These are phyloP conservation scores for Fulica atra DNA, from an alignment of 2,113 vertebrate genomes.

Conservation along the genomic window DNA sequence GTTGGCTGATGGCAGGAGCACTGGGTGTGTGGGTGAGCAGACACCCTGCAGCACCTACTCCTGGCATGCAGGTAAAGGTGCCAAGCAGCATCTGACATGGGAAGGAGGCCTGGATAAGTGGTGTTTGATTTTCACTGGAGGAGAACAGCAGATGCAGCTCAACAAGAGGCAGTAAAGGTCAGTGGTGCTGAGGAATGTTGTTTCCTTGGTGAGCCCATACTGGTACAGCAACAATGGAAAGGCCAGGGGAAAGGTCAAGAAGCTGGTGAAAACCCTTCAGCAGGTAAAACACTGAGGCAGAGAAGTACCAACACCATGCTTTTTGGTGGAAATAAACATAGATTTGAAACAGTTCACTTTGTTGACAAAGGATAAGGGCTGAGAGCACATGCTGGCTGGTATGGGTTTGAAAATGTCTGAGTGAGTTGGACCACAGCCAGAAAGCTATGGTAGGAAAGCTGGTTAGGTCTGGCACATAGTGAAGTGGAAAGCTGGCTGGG, in stretches of 20 bases:
- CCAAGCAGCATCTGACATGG: neutral
- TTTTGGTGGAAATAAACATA: neutral
- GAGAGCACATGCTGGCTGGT: neutral
- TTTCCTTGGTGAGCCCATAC: neutral
- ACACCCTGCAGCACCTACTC: neutral
- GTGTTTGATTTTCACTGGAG: neutral
- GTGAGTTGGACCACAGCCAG: neutral
- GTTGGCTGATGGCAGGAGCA: neutral
- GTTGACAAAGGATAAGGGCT: neutral
- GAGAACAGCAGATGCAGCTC: neutral
- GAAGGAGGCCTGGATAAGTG: neutral
- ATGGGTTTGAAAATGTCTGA: neutral
- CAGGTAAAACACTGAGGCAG: neutral
- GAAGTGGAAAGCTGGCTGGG: neutral
- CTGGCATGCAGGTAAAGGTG: rapidly evolving
- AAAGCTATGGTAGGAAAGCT: neutral
- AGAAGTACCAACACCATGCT: neutral
- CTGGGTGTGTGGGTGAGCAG: neutral
- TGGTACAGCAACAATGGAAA: neutral
- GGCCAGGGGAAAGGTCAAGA: neutral
- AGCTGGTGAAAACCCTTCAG: neutral
- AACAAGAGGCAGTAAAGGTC: neutral
- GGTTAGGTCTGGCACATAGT: neutral
- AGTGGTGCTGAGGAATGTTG: neutral
- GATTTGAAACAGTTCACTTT: neutral